Base-by-base conservation (phyloP, 2,888 invertebrate species). In the Ormyrus pomaceus region DNA sequence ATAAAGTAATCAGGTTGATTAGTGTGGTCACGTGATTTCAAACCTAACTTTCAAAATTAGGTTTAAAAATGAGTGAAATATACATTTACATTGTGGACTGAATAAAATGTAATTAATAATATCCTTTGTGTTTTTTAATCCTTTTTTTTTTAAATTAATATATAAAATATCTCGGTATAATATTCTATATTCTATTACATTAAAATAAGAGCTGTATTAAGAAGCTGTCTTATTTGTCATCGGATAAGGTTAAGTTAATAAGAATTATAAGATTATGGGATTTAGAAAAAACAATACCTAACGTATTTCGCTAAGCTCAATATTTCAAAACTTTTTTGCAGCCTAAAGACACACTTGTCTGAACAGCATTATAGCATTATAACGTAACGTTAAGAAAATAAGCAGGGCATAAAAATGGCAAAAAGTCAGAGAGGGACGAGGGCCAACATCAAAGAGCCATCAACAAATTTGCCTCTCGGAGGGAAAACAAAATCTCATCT, bases 401-500 rank as follows among this genome's bases (percentile, higher is more conserved):
- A 6, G 11, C 56, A 11, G 56, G n/a, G 5, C 11, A 56, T n/a
- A n/a, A 13, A 56, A 56, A 13, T 7, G 56, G 56, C 11, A 11
- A 13, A 56, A 56, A 56, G n/a, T 13, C 59, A 0, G 6, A 19
- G 34, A 59, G 13, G 34, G 34, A 2, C 34, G 34, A 34, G 1
- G 34, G 34, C 34, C n/a, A 19, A 66, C 13, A n/a, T 10, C 66
- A 1, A 62, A 56, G 34, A 58, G 9, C 34, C 48, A 62, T 55
- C 9, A 72, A 5, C 45, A 46, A n/a, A 61, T 46, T 51, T 50
- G 8, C 13, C n/a, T 10, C 46, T 53, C 5, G 13, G 34, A 34
- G 34, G 34, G 34, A 58, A 45, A 53, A 75, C 8, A 68, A 75
- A 59, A 59, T 66, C 69, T 48, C 46, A 64, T 56, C 45, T 8